Conservation (phyloP, 2,113 vertebrate genomes). For the Nibea coibor region DNA sequence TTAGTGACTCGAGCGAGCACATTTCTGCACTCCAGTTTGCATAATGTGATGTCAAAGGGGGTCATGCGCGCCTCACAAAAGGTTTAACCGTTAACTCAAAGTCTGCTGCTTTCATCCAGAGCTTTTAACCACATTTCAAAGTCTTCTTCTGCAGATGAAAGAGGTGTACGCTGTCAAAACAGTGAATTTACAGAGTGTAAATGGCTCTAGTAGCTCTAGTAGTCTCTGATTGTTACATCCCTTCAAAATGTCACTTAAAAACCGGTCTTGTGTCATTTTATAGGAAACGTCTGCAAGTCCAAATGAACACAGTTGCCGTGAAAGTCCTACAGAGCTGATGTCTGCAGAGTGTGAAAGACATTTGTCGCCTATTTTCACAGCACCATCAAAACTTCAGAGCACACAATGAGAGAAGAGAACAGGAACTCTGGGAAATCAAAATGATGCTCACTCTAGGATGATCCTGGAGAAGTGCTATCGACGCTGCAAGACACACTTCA, state of each 20-base stretch:
- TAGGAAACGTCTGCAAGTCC: neutral
- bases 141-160: neutral
- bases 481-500: constrained; percentile 25
- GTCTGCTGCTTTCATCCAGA: neutral
- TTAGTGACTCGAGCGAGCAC: neutral
- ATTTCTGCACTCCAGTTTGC: neutral
- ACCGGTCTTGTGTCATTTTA: neutral
- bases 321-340: constrained; percentile 31
- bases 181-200: neutral
- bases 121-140: neutral
- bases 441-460: constrained; percentile 28
- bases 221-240: neutral
- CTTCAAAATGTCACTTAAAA: neutral
- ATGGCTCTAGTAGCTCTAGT: neutral
- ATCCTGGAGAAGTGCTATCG: constrained; percentile 1
- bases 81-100: neutral
- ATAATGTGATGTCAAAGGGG: neutral
- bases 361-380: constrained; percentile 54
- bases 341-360: constrained; percentile 34
- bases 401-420: constrained; percentile 37
- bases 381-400: constrained; percentile 32
- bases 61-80: neutral
- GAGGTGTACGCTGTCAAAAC: neutral
- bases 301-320: constrained; percentile 19
- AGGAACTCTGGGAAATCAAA: constrained; percentile 41